A percentile compares a stretch with the other conserved stretches of the same genome.
These are phyloP conservation scores for Drosophila triauraria DNA, from an alignment of 1,140 invertebrate genomes.

Conservation along the genomic window DNA sequence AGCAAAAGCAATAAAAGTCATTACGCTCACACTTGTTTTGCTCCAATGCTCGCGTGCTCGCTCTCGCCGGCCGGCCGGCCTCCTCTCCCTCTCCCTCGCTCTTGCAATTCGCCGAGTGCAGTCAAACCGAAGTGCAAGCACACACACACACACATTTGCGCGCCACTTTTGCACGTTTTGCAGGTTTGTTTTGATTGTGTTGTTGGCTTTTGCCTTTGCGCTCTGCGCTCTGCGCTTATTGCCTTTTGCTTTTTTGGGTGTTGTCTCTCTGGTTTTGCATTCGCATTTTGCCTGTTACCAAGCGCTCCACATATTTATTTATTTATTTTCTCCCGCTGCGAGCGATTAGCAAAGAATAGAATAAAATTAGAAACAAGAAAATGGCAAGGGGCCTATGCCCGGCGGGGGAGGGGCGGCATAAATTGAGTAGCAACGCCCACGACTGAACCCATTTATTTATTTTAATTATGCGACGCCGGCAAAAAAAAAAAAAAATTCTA, in stretches of 20 bases:
- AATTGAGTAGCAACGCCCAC: constrained; percentile 47
- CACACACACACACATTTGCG: neutral
- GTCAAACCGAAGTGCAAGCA: constrained; percentile 47
- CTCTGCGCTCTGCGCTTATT: constrained; percentile 6
- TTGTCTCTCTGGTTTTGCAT: constrained; percentile 22
- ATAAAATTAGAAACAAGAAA: constrained; percentile 27
- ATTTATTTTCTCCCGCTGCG: constrained; percentile 13
- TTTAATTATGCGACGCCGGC: constrained; percentile 30
- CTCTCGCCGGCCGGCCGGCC: neutral
- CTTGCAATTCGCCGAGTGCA: constrained; percentile 61
- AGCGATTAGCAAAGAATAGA: constrained; percentile 29
- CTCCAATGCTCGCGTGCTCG: constrained; percentile 1
- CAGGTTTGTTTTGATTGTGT: constrained; percentile 45
- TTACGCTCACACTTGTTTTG: constrained; percentile 14
- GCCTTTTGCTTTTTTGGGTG: constrained; percentile 11
- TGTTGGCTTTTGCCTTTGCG: constrained; percentile 13
- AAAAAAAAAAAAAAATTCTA: neutral
- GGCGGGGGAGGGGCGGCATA: neutral
- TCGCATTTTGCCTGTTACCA: constrained; percentile 35
- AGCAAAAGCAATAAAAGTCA: neutral
- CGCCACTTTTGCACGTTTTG: constrained; percentile 20
- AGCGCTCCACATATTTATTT: constrained; percentile 39
- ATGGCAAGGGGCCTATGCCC: neutral
- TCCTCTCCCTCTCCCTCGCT: neutral
- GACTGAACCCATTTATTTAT: constrained; percentile 44